A percentile compares a stretch with the other conserved stretches of the same genome.
These are phyloP conservation scores for Caenorhabditis auriculariae DNA, from an alignment of 2,888 invertebrate genomes.

Conservation along the genomic window DNA sequence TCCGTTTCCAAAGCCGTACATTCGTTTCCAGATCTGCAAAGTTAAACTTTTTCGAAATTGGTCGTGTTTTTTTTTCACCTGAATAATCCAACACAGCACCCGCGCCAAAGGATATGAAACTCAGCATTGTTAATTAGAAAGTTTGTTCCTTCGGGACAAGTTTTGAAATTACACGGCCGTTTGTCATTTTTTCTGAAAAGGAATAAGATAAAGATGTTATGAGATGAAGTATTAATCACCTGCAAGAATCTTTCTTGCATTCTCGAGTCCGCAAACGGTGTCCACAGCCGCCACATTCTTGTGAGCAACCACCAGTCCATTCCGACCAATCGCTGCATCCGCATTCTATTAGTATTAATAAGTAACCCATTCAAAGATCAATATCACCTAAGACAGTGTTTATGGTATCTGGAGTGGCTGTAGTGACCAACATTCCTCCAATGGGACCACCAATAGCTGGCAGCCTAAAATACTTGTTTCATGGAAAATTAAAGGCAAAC, in stretches of 20 bases:
- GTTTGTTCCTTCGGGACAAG: conserved; percentile 58
- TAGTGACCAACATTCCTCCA: conserved; percentile 19
- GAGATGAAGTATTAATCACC: conserved; percentile 9
- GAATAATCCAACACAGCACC: conserved; percentile 61
- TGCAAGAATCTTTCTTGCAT: conserved; percentile 42
- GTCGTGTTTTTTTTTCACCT: conserved; percentile 22
- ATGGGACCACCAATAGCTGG: conserved; percentile 13
- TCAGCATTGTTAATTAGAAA: conserved; percentile 61
- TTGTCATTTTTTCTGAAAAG: conserved; percentile 48
- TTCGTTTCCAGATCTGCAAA: conserved; percentile 33
- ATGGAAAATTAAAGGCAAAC: background rate
- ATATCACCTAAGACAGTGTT: conserved; percentile 23
- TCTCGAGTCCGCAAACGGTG: conserved; percentile 38
- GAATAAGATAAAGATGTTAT: background rate
- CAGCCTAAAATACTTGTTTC: conserved; percentile 10
- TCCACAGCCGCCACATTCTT: conserved; percentile 63
- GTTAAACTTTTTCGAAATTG: background rate
- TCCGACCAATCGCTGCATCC: conserved; percentile 56
- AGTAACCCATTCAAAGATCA: too few species aligned
- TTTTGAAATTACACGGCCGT: conserved; percentile 56
- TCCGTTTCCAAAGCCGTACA: conserved; percentile 50
- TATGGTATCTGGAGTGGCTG: conserved; percentile 25
- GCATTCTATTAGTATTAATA: too few species aligned
- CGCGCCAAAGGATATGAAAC: conserved; percentile 59
- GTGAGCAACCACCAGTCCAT: conserved; percentile 54